These are phyloP conservation scores for Gymnopithys bicolor DNA, from an alignment of 2,797 vertebrate genomes.

Conservation along the genomic window DNA sequence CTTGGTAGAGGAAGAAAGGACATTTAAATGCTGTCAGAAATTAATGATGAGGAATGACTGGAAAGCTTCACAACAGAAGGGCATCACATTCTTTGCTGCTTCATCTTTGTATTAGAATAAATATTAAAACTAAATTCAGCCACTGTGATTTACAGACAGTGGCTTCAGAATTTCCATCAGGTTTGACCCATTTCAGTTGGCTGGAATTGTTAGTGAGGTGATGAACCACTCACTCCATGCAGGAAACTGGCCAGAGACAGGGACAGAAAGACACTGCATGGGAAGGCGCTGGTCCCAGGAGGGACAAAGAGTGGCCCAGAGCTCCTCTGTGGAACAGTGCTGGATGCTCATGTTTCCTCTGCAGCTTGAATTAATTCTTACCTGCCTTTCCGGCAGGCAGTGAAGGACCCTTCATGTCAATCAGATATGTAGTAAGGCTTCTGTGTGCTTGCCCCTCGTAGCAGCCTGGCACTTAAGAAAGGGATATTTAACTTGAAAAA, in stretches of 20 bases:
- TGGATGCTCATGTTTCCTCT: neutral
- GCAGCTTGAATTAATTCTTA: neutral
- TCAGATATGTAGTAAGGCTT: neutral
- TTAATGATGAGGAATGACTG: neutral
- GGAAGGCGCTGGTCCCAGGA: neutral
- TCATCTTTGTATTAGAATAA: neutral
- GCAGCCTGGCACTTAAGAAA: neutral
- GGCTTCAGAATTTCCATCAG: neutral
- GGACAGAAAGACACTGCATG: neutral
- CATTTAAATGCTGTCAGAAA: conserved; percentile 34
- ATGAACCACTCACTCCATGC: rapidly evolving
- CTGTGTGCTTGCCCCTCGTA: neutral
- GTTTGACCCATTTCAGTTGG: neutral
- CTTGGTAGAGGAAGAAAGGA: conserved; percentile 7
- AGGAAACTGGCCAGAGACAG: neutral
- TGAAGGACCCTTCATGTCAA: neutral
- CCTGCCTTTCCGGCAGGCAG: neutral
- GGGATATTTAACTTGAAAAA: conserved; percentile 36
- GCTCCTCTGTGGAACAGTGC: neutral
- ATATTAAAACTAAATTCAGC: neutral
- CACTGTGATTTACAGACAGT: neutral
- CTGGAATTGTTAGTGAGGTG: neutral
- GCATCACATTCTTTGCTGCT: neutral
- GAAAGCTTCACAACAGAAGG: neutral
- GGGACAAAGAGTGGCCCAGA: neutral